Conservation (phyloP, 1,140 invertebrate genomes). For the Brachionus plicatilis region DNA sequence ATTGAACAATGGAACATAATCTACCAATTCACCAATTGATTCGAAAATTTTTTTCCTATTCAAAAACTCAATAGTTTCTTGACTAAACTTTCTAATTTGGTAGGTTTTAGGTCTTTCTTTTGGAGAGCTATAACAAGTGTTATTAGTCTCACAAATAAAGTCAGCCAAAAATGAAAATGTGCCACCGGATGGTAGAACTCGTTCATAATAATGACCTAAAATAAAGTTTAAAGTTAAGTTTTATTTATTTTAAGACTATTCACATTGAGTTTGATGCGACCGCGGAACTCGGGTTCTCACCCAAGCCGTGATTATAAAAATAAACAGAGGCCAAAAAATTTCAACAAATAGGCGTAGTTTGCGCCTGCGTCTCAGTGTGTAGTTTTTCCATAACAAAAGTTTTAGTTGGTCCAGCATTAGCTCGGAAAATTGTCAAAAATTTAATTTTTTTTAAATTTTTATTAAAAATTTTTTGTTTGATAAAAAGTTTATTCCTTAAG, state of each 20-base stretch:
- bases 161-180: slow-evolving; percentile 59
- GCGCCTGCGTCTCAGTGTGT: slow-evolving; percentile 68
- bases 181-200: slow-evolving; percentile 62
- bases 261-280: not conserved
- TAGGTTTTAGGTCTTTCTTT: not conserved
- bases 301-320: slow-evolving; percentile 65
- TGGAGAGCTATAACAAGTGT: slow-evolving; percentile 57
- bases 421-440: not conserved
- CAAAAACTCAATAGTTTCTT: not conserved
- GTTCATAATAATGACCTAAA: slow-evolving; percentile 62
- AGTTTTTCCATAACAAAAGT: slow-evolving; percentile 79
- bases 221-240: not conserved
- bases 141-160: slow-evolving; percentile 61
- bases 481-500: not conserved
- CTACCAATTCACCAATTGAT: not conserved
- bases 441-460: not conserved
- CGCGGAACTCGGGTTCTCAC: slow-evolving; percentile 54
- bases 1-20: not conserved
- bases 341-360: slow-evolving; percentile 68
- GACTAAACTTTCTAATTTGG: not conserved
- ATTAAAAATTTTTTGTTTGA: not conserved
- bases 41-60: not conserved
- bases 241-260: not conserved
- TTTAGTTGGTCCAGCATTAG: slow-evolving; percentile 47
- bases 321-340: slow-evolving; percentile 64